Percentiles rank a stretch among this genome's conserved stretches.
phyloP scores from a whole-genome alignment of 2,888 invertebrate genomes.

The Agrochola lota region DNA sequence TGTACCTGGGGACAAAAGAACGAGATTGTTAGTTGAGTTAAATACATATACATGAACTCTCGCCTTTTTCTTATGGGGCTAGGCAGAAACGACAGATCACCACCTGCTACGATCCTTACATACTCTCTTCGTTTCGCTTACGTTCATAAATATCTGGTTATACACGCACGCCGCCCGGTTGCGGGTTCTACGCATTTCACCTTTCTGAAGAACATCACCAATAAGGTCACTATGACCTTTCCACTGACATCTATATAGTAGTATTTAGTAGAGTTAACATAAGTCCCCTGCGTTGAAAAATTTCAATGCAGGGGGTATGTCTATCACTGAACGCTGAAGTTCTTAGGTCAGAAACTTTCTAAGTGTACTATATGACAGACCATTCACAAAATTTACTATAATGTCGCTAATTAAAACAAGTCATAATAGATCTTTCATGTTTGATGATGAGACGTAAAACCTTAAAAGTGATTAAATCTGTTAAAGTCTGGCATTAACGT shows the following conservation, averaged over 20 bases:
- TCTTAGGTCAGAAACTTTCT: constrained; percentile 46
- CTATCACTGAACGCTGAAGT: constrained; percentile 42
- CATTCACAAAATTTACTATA: constrained; percentile 16
- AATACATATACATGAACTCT: not conserved
- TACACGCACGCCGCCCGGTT: too few relatives aligned
- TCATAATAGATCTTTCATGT: not conserved
- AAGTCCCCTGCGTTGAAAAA: constrained; percentile 8
- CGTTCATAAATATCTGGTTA: too few relatives aligned
- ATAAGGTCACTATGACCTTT: not conserved
- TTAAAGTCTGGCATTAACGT: not conserved
- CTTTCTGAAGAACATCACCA: not conserved
- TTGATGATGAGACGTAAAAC: not conserved
- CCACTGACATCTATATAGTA: not conserved
- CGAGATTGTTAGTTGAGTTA: constrained; percentile 41
- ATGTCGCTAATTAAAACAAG: constrained; percentile 7
- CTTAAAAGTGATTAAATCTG: not conserved
- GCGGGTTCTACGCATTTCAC: too few relatives aligned
- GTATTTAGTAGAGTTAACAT: not conserved
- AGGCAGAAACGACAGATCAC: not conserved
- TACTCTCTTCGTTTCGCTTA: not conserved
- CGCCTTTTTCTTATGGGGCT: not conserved
- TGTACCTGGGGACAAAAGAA: constrained; percentile 83
- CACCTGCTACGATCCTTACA: not conserved
- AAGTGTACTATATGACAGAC: constrained; percentile 26
- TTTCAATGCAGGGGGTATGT: too few relatives aligned